Percentiles rank a stretch among this genome's conserved stretches.
Evolutionary conservation across 2,797 vertebrate genomes (phyloP).

Genomic region (Remorina albescens): DNA sequence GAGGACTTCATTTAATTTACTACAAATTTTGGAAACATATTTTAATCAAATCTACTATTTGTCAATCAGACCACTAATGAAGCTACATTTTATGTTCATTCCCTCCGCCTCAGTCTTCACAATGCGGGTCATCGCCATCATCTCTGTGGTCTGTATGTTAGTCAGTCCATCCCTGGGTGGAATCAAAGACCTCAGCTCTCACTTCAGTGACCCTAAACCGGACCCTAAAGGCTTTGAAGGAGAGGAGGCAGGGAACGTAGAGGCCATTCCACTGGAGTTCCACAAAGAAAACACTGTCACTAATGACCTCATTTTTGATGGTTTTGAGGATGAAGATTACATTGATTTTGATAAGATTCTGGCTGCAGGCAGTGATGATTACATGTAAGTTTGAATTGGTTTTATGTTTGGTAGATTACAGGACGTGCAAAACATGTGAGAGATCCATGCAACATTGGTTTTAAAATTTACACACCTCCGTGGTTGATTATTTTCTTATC

Average conservation of each 20-base stretch:
- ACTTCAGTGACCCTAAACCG: constrained; percentile 73
- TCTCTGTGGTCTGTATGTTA: constrained; percentile 79
- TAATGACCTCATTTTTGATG: constrained; percentile 90
- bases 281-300: constrained; percentile 96
- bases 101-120: constrained; percentile 54
- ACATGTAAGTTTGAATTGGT: constrained; percentile 69
- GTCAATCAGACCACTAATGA: neutral
- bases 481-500: neutral
- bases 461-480: constrained; percentile 1
- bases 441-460: neutral
- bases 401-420: neutral
- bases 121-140: constrained; percentile 85
- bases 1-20: neutral
- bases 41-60: neutral
- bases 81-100: neutral
- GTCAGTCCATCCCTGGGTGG: constrained; percentile 79
- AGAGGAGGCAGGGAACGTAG: constrained; percentile 60
- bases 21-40: neutral
- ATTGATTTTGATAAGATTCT: constrained; percentile 92
- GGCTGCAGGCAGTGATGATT: constrained; percentile 84
- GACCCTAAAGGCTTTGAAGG: constrained; percentile 58
- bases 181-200: constrained; percentile 84
- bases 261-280: constrained; percentile 85
- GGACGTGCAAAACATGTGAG: neutral
- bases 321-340: constrained; percentile 94